Percentiles rank a stretch among this genome's conserved stretches.
Conservation (phyloP, 2,888 invertebrate species). For the Tiliacea aurago region DNA sequence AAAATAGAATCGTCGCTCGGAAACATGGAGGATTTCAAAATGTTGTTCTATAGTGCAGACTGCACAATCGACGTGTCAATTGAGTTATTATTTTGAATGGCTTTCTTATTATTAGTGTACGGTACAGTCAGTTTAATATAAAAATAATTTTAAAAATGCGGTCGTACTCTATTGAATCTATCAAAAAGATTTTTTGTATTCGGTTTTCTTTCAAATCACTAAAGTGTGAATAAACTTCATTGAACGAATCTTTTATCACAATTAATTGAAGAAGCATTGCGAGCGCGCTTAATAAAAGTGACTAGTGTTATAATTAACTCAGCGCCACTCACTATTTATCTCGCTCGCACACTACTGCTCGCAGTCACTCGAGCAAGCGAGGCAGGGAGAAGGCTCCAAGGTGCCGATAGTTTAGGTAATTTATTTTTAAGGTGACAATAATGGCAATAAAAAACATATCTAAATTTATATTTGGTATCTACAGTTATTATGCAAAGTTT, state of each 20-base stretch:
- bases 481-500: no score
- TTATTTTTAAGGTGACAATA: no score
- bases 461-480: no score
- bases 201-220: constrained; percentile 22
- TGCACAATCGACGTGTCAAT: constrained; percentile 35
- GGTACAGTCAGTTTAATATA: constrained; percentile 9
- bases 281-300: not conserved
- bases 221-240: constrained; percentile 29
- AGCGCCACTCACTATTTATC: no score
- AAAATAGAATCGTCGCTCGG: constrained; percentile 66
- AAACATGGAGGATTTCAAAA: constrained; percentile 50
- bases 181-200: constrained; percentile 35
- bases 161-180: constrained; percentile 26
- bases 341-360: no score
- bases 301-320: not conserved
- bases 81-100: constrained; percentile 22
- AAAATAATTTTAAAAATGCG: constrained; percentile 27
- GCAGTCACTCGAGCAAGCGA: no score
- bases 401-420: no score
- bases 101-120: constrained; percentile 28
- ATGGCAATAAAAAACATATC: no score
- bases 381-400: no score
- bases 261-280: constrained; percentile 12
- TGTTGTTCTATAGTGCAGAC: constrained; percentile 29
- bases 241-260: constrained; percentile 33